Evolutionary conservation across 1,140 invertebrate genomes (phyloP).

Genomic region (Caerostris extrusa): DNA sequence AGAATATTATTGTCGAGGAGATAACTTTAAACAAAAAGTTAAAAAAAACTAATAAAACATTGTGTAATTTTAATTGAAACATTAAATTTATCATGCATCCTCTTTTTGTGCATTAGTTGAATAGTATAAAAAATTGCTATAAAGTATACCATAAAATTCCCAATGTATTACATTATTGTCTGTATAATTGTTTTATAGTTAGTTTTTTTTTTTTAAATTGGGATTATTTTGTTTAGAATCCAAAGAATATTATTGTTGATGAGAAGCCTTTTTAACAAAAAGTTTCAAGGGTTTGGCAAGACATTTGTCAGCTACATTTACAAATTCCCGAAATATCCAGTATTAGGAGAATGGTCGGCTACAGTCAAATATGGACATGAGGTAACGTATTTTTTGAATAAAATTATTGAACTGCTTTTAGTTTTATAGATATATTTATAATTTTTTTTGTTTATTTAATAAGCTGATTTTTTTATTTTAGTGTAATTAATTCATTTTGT

Average conservation of each 20-base stretch:
- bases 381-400: not conserved
- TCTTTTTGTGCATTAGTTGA: no score
- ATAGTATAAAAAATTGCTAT: no score
- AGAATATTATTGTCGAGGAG: conserved; percentile 78
- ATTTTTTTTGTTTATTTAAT: no score
- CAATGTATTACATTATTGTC: no score
- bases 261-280: conserved; percentile 50
- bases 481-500: no score
- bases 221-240: conserved; percentile 78
- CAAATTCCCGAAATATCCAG: conserved; percentile 78
- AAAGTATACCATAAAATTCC: no score
- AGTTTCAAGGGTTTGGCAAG: not conserved
- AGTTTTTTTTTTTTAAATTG: no score
- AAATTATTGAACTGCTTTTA: not conserved
- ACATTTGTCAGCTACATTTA: conserved; percentile 76
- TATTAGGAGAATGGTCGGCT: conserved; percentile 78
- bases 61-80: no score
- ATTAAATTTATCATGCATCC: no score
- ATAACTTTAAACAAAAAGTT: not conserved
- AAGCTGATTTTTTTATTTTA: no score
- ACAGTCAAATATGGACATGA: conserved; percentile 76
- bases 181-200: no score
- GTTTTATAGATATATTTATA: not conserved
- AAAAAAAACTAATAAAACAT: no score
- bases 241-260: conserved; percentile 78